Evolutionary conservation across 2,888 invertebrate species (phyloP), one percentile per base, ranked within the genome.

Genomic region (Trachelus tabidus): DNA sequence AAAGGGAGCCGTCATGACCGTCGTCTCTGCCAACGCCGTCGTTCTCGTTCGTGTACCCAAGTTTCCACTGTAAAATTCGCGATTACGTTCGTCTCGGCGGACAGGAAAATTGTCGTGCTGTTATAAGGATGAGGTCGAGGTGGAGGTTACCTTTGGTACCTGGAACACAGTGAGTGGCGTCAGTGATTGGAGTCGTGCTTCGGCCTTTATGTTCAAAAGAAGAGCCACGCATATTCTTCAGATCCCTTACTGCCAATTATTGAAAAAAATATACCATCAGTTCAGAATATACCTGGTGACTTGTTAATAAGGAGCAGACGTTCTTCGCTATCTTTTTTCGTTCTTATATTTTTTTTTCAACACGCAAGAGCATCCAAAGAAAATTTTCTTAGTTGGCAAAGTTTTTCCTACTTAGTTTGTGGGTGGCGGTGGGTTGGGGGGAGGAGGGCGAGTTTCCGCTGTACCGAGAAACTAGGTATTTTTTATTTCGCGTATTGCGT

Each of bases 381-480:
- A 23, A 56, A 23, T 56, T 56, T 23, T 56, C 56, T 23, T 56
- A 23, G 56, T 9, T 23, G 23, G 23, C 56, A 23, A 56, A 56
- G 56, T 56, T 56, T 56, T 6, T 1, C 23, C 9, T 56, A 23
- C 56, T 56, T 56, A 1, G 56, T 23, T 15, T 15, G 15, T 0
- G 6, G 40, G 40, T 1, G 15, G 37, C 1, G 12, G 0, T 0
- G 4, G 0, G 4, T n/a, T n/a, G 4, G 4, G 0, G 0, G 40
- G 15, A 0, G 15, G 33, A 33, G 33, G 33, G 33, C 0, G 40
- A 56, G 56, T 23, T 56, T 56, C 2, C 23, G 56, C 56, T 56
- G 56, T 56, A 56, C 56, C 23, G 23, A 56, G 56, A 56, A 56
- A 56, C 56, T 56, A 56, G 9, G 23, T 56, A 23, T 56, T 56